A percentile compares a stretch with the other conserved stretches of the same genome.
Evolutionary conservation across 2,888 invertebrate species (phyloP).

Genomic region (Listrodromus nycthemerus): DNA sequence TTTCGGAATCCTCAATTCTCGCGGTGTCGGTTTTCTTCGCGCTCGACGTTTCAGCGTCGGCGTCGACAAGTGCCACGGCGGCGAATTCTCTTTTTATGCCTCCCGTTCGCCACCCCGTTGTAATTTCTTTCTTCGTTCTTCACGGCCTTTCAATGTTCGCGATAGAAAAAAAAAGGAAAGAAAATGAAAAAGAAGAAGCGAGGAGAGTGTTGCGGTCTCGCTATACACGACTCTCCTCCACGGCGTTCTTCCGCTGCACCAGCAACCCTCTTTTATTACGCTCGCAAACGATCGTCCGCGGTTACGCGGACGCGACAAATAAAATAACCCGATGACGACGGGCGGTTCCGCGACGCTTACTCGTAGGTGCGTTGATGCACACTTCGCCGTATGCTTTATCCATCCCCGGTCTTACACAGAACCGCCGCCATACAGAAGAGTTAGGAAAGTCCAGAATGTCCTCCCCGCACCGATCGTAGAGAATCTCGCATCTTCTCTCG

Average conservation of each 20-base stretch:
- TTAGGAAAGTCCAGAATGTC: constrained; percentile 46
- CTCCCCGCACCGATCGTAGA: constrained; percentile 34
- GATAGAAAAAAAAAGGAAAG: constrained; percentile 32
- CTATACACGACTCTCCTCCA: constrained; percentile 52
- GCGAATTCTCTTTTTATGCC: constrained; percentile 57
- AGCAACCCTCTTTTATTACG: constrained; percentile 60
- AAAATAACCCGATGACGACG: constrained; percentile 54
- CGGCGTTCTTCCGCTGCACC: constrained; percentile 27
- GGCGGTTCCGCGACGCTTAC: neutral
- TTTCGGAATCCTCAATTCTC: constrained; percentile 33
- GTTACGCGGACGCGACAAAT: constrained; percentile 66
- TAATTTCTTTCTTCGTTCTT: constrained; percentile 54
- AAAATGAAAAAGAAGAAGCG: neutral
- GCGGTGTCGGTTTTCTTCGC: constrained; percentile 37
- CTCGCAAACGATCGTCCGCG: constrained; percentile 63
- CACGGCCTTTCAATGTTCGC: constrained; percentile 45
- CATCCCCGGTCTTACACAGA: neutral
- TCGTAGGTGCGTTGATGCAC: constrained; percentile 28
- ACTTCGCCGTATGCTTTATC: constrained; percentile 17
- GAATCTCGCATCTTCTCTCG: constrained; percentile 28
- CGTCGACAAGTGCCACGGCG: constrained; percentile 36
- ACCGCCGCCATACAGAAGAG: constrained; percentile 47
- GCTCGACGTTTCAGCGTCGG: constrained; percentile 35
- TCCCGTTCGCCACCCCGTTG: constrained; percentile 65
- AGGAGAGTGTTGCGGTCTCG: constrained; percentile 11